Evolutionary conservation across 2,888 invertebrate species (phyloP), one percentile per base, ranked within the genome.

Genomic region (Stenoptilia bipunctidactyla): DNA sequence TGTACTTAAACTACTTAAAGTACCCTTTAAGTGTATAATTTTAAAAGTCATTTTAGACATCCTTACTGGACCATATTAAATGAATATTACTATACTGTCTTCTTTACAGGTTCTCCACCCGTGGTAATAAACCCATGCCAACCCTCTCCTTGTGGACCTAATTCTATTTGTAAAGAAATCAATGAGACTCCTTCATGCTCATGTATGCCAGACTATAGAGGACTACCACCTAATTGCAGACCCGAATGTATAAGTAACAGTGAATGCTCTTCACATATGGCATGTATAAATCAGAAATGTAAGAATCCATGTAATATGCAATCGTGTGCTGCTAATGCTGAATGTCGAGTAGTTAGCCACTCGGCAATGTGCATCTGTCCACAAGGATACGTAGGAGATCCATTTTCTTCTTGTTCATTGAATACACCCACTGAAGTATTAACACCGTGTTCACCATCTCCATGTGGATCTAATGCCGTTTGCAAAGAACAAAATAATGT

Each of bases 61-160:
- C n/a, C n/a, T n/a, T n/a, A n/a, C n/a, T n/a, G n/a, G n/a, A n/a
- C n/a, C n/a, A n/a, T n/a, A n/a, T n/a, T n/a, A n/a, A n/a, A n/a
- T n/a, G n/a, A n/a, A n/a, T n/a, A n/a, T n/a, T n/a, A n/a, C n/a
- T n/a, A n/a, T n/a, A n/a, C n/a, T n/a, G n/a, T n/a, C n/a, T n/a
- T n/a, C 3, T 20, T 71, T 68, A 42, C 47, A 79, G 79, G 53
- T 58, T 46, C 57, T 37, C 66, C 67, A 8, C 57, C 65, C 12
- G 41, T 59, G 20, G 48, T 49, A 38, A 65, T 84, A 39, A 88
- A 92, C 55, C 91, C 92, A 3, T 93, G 93, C 57, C 85, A 85
- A 50, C 92, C 92, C 36, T 90, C 91, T 38, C 93, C 93, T 0
- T 94, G 94, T 62, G 94, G 93, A 12, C 89, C 92, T 0, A 91